Base-by-base conservation (phyloP, 2,888 invertebrate species). In the Spodoptera picta region DNA sequence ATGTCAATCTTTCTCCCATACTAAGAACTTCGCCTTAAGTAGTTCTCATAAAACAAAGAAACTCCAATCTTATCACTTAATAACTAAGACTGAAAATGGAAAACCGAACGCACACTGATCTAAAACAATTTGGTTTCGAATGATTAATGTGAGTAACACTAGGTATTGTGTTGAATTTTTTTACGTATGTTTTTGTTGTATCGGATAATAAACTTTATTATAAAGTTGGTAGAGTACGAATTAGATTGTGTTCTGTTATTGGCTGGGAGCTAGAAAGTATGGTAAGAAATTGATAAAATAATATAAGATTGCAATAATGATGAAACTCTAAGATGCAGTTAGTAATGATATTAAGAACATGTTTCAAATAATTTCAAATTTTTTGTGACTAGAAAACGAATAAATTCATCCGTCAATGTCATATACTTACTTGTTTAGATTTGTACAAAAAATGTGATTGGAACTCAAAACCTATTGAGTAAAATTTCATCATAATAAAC, bases 71-170 rank as follows among this genome's bases (percentile, higher is more conserved):
- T 86, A 83, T 24, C 0, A 1, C 0, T n/a, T 2, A 4, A 27
- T 1, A 42, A 42, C 36, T 81, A 86, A 73, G 79, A 81, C 74
- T 77, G 43, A 76, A 76, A 86, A 78, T 84, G 24, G 55, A 62
- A 63, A 79, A 61, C 14, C 43, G 24, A 5, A 41, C 36, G 27
- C 41, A 70, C 57, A 67, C 75, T 79, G 84, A 86, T 88, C 87
- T 90, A 84, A 90, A 92, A 92, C 92, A 91, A 92, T 93, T 94
- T 89, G 86, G 86, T 89, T 90, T 88, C 85, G 85, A 89, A 93
- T 94, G 94, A 94, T 94, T 94, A 91, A 94, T 94, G 94, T 88
- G 86, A 86, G 85, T 87, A 88, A 79, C 79, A 79, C 79, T 83
- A 85, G 83, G 83, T 86, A 85, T 86, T 85, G 84, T 85, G 79